These are phyloP conservation scores for Erebia aethiops DNA, from an alignment of 2,888 invertebrate species.

Conservation along the genomic window DNA sequence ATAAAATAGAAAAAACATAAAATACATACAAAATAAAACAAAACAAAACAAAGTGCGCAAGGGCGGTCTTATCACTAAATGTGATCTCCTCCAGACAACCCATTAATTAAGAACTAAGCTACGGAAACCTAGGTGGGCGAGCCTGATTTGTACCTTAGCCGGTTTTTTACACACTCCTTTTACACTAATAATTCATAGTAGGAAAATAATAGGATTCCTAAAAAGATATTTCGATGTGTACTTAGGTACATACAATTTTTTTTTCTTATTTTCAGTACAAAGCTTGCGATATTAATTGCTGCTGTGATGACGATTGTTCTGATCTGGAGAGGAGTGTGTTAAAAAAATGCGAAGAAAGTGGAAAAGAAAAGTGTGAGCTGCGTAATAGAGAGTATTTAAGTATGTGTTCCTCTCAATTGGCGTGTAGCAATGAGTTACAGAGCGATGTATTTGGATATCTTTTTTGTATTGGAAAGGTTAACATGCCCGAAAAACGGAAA, in stretches of 20 bases:
- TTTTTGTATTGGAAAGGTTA: constrained; percentile 69
- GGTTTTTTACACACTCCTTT: too few relatives aligned
- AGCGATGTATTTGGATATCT: constrained; percentile 52
- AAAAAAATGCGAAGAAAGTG: constrained; percentile 76
- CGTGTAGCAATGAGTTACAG: constrained; percentile 41
- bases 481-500: constrained; percentile 60
- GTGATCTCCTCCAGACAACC: too few relatives aligned
- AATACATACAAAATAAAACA: too few relatives aligned
- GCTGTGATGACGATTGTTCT: constrained; percentile 90
- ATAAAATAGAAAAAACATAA: too few relatives aligned
- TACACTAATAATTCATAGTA: too few relatives aligned
- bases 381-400: constrained; percentile 10
- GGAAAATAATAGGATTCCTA: too few relatives aligned
- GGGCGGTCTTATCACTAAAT: too few relatives aligned
- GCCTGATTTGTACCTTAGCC: too few relatives aligned
- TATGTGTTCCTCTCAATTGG: constrained; percentile 42
- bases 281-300: constrained; percentile 92
- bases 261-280: constrained; percentile 69
- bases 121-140: too few relatives aligned
- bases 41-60: too few relatives aligned
- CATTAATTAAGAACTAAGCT: too few relatives aligned
- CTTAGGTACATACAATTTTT: background rate
- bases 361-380: constrained; percentile 14
- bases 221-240: too few relatives aligned
- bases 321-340: constrained; percentile 84